A percentile compares a stretch with the other conserved stretches of the same genome.
phyloP scores from a whole-genome alignment of 1,140 invertebrate species.

The Lepidostoma basale region DNA sequence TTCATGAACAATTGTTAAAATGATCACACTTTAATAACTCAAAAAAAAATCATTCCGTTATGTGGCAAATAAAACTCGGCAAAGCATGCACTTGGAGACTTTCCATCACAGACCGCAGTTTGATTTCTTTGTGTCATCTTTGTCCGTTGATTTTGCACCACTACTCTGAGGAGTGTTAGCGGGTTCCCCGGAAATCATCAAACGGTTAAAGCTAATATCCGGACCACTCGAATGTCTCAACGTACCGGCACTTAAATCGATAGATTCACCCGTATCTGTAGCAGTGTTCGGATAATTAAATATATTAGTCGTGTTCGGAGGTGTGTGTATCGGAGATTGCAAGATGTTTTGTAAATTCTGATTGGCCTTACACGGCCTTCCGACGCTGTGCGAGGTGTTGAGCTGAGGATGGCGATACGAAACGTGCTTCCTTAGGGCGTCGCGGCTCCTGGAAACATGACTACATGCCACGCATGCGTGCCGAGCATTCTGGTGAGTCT shows the following conservation, averaged over 20 bases:
- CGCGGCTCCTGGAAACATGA: constrained; percentile 83
- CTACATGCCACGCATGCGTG: constrained; percentile 82
- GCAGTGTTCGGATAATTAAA: constrained; percentile 34
- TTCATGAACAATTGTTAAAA: constrained; percentile 17
- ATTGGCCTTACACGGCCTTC: constrained; percentile 42
- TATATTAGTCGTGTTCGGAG: constrained; percentile 27
- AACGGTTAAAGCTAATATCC: constrained; percentile 2
- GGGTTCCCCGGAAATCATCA: not conserved
- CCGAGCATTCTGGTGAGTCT: constrained; percentile 82
- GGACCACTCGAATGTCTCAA: constrained; percentile 1
- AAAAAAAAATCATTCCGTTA: constrained; percentile 4
- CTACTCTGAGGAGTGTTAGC: constrained; percentile 4
- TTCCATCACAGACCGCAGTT: not conserved
- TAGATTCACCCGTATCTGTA: constrained; percentile 19
- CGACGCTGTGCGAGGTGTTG: constrained; percentile 40
- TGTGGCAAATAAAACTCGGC: constrained; percentile 11
- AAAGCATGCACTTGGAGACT: not conserved
- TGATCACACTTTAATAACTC: constrained; percentile 1
- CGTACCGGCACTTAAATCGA: constrained; percentile 20
- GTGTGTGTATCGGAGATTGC: not conserved
- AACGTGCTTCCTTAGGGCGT: constrained; percentile 86
- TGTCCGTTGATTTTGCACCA: constrained; percentile 16
- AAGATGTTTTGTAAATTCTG: constrained; percentile 28
- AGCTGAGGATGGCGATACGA: constrained; percentile 76
- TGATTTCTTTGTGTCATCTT: not conserved